These are phyloP conservation scores for Sebastes taczanowskii DNA, from an alignment of 2,797 vertebrate genomes.

Conservation along the genomic window DNA sequence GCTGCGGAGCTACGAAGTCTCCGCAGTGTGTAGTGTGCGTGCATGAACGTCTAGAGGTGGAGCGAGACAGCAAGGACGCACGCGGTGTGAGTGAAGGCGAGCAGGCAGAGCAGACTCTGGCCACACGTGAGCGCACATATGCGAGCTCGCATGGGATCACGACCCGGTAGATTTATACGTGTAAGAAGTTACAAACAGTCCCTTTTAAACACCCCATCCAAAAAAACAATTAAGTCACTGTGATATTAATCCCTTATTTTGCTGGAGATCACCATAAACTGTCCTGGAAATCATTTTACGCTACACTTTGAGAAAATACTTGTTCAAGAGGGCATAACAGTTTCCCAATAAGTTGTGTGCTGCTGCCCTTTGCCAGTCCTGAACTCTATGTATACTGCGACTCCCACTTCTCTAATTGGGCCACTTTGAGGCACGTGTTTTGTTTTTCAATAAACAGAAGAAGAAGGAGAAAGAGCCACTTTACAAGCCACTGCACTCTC, in stretches of 20 bases:
- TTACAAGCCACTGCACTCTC: conserved; percentile 30
- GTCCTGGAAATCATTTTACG: not conserved
- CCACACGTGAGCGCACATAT: too few species aligned
- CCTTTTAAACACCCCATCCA: not conserved
- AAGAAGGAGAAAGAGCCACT: conserved; percentile 56
- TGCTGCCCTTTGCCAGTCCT: not conserved
- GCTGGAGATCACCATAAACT: not conserved
- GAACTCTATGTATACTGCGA: not conserved
- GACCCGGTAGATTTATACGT: too few species aligned
- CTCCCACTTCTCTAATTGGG: conserved; percentile 51
- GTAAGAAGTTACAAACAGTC: too few species aligned
- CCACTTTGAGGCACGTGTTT: conserved; percentile 67
- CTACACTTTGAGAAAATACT: not conserved
- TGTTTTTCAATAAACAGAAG: conserved; percentile 71
- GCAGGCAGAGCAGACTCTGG: too few species aligned
- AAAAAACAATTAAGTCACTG: not conserved
- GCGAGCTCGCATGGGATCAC: too few species aligned
- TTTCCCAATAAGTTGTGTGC: conserved; percentile 12
- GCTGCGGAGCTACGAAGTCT: too few species aligned
- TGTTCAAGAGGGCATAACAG: not conserved
- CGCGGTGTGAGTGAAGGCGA: too few species aligned
- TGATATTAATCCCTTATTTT: not conserved
- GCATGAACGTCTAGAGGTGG: too few species aligned
- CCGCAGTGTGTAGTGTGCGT: too few species aligned
- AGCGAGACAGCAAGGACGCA: too few species aligned